These are phyloP conservation scores for Galbula dea DNA, from an alignment of 2,113 vertebrate genomes.

Conservation along the genomic window DNA sequence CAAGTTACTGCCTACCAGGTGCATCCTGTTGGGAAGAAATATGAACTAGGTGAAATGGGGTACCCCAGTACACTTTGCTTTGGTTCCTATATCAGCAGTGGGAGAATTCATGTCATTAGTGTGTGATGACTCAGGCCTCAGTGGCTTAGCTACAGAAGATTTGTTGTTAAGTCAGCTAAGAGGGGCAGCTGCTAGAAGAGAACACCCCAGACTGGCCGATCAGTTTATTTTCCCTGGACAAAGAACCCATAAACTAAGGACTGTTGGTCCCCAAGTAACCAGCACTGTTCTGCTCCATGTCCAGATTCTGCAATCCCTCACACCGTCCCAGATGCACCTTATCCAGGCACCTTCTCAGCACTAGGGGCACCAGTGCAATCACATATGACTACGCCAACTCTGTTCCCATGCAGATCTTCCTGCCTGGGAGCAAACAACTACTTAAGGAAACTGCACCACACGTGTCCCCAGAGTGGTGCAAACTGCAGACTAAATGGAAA, in stretches of 20 bases:
- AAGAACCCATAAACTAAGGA: neutral
- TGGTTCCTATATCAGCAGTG: neutral
- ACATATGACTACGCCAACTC: neutral
- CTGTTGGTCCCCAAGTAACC: neutral
- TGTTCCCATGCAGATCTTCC: neutral
- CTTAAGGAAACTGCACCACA: neutral
- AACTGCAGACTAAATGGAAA: constrained; percentile 19
- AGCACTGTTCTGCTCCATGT: accelerated
- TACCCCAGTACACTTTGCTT: neutral
- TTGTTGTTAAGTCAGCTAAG: neutral
- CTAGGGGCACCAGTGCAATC: neutral
- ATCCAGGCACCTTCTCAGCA: neutral
- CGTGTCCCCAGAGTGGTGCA: neutral
- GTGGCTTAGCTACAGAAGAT: neutral
- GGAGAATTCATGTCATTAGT: neutral
- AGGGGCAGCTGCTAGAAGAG: neutral
- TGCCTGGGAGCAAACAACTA: neutral
- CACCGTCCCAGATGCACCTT: neutral
- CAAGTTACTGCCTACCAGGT: neutral
- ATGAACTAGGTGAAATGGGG: neutral
- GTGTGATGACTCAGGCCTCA: neutral
- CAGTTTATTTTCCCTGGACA: neutral
- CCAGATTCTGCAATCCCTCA: neutral
- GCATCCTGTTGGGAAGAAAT: neutral
- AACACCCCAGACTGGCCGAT: neutral